Evolutionary conservation across 2,113 vertebrate species (phyloP).

Genomic region (Nycticryphes semicollaris): DNA sequence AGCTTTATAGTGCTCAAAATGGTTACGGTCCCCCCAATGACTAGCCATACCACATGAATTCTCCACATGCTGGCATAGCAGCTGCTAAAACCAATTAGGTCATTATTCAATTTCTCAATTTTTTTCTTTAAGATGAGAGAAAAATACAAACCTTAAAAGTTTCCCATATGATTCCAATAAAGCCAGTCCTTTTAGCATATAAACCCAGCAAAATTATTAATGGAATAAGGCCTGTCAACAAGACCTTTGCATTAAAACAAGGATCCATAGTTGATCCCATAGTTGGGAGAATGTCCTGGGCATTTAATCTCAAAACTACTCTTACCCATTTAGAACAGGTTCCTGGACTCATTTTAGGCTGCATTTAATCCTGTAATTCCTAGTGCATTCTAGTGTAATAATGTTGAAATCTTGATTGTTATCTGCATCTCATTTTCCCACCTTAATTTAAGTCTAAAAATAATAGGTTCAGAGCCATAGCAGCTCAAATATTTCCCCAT

Average conservation of each 20-base stretch:
- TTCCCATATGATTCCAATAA: neutral
- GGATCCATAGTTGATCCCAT: neutral
- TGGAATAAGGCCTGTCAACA: neutral
- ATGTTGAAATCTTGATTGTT: slow-evolving; percentile 19
- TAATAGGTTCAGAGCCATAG: slow-evolving; percentile 44
- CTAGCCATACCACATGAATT: neutral
- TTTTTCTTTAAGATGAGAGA: neutral
- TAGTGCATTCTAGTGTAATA: neutral
- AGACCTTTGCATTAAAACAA: neutral
- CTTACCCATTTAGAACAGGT: neutral
- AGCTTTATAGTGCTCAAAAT: neutral
- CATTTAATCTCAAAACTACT: neutral
- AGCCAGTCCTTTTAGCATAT: neutral
- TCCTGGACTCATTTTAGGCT: neutral
- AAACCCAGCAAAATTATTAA: neutral
- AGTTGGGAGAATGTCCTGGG: neutral
- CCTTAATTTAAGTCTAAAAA: slow-evolving; percentile 61
- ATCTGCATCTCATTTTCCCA: slow-evolving; percentile 46
- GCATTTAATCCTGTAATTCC: slow-evolving; percentile 14
- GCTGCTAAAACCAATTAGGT: slow-evolving; percentile 30
- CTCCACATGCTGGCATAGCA: slow-evolving; percentile 17
- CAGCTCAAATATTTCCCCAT: slow-evolving; percentile 42
- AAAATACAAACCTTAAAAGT: neutral
- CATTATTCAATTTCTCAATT: slow-evolving; percentile 18
- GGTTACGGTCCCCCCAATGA: neutral